Conservation (phyloP, 2,113 vertebrate genomes). For the Hippocampus barbouri region DNA sequence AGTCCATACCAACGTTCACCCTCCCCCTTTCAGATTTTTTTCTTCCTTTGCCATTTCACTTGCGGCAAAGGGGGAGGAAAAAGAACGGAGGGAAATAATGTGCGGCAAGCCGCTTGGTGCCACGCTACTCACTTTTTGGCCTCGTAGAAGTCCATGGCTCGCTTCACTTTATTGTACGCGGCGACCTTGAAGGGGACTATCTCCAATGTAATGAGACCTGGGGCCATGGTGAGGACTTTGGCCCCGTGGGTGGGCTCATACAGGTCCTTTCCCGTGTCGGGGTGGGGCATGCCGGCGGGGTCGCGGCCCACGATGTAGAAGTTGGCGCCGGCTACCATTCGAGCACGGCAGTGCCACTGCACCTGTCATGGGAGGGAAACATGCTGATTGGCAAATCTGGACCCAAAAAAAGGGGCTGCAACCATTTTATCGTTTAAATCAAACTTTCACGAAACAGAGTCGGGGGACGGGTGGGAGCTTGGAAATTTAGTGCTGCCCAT, state of each 20-base stretch:
- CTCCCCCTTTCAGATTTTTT: too few species aligned
- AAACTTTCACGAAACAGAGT: too few species aligned
- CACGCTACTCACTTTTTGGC: conserved; percentile 81
- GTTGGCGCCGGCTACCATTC: conserved; percentile 97
- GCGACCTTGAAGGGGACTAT: conserved; percentile 97
- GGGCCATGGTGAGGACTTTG: conserved; percentile 98
- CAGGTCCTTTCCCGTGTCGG: conserved; percentile 89
- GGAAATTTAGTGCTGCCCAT: too few species aligned
- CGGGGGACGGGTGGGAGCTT: too few species aligned
- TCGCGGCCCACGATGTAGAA: conserved; percentile 98
- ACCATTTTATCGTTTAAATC: too few species aligned
- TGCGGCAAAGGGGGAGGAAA: too few species aligned
- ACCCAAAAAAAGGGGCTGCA: too few species aligned
- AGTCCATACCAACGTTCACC: background rate
- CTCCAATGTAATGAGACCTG: conserved; percentile 91
- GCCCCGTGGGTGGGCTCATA: conserved; percentile 95
- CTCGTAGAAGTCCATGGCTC: conserved; percentile 94
- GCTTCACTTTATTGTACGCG: conserved; percentile 93
- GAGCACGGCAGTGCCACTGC: conserved; percentile 95
- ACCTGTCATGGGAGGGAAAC: conserved; percentile 72
- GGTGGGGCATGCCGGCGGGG: conserved; percentile 96
- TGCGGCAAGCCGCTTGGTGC: background rate
- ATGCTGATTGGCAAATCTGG: background rate
- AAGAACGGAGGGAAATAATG: too few species aligned
- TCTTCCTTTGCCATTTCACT: background rate